These are phyloP conservation scores for Drosophila kurseongensis DNA, from an alignment of 1,140 invertebrate species.

Conservation along the genomic window DNA sequence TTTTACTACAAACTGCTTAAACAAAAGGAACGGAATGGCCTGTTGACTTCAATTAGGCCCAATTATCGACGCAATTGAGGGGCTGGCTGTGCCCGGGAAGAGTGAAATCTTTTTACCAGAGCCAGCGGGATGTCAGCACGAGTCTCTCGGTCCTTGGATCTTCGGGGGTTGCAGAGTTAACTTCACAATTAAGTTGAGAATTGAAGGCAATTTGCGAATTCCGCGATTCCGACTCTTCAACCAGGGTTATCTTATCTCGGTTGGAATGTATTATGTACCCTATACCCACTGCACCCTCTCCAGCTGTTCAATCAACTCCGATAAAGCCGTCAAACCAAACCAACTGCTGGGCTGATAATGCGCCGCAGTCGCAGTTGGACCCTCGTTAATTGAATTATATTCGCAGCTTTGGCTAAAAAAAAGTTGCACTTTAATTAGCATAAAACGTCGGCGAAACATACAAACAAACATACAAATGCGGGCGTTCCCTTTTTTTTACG, in stretches of 20 bases:
- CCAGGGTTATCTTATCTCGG: constrained; percentile 58
- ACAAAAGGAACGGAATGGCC: constrained; percentile 62
- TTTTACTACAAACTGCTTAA: constrained; percentile 59
- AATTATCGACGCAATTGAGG: constrained; percentile 77
- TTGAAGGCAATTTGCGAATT: constrained; percentile 65
- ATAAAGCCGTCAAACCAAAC: constrained; percentile 57
- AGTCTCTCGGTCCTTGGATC: constrained; percentile 16
- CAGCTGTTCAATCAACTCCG: constrained; percentile 58
- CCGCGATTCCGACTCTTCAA: constrained; percentile 21
- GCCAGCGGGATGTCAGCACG: constrained; percentile 47
- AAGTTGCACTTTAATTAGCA: constrained; percentile 80
- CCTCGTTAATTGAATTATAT: constrained; percentile 72
- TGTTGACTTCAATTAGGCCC: constrained; percentile 76
- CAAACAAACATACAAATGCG: constrained; percentile 31
- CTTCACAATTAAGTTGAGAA: constrained; percentile 65
- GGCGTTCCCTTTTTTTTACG: constrained; percentile 19
- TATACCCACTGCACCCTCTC: constrained; percentile 10
- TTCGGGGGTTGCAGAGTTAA: constrained; percentile 61
- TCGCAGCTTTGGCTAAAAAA: constrained; percentile 51
- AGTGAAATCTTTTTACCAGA: constrained; percentile 42
- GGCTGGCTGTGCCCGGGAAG: constrained; percentile 39
- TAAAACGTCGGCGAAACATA: constrained; percentile 55
- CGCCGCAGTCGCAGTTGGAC: constrained; percentile 18
- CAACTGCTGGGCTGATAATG: constrained; percentile 51
- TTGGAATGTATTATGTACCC: constrained; percentile 12